phyloP scores from a whole-genome alignment of 2,113 vertebrate genomes.

The Pelodiscus sinensis region DNA sequence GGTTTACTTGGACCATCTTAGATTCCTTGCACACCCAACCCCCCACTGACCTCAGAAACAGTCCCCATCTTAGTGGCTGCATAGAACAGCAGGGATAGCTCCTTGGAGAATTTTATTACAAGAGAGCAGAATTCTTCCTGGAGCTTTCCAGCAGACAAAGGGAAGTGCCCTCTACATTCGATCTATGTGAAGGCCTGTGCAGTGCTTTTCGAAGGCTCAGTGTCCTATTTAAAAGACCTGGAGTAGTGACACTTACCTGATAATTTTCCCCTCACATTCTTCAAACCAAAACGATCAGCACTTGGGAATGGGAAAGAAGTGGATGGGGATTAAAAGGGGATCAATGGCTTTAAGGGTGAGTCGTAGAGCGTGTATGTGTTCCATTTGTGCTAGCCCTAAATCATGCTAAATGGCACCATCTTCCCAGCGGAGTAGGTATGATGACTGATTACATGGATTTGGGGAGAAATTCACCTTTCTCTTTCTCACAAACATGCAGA shows the following conservation, averaged over 20 bases:
- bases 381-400: background rate
- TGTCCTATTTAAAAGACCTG: background rate
- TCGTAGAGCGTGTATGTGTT: background rate
- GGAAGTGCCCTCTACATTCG: background rate
- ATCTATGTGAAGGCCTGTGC: background rate
- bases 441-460: background rate
- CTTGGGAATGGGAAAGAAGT: background rate
- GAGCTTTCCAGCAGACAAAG: background rate
- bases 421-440: background rate
- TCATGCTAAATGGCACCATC: background rate
- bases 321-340: background rate
- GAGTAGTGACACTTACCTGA: background rate
- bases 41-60: background rate
- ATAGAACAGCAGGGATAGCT: slow-evolving; percentile 22
- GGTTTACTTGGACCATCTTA: background rate
- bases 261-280: accelerated
- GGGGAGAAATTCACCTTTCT: background rate
- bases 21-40: background rate
- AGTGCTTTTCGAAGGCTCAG: background rate
- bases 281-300: background rate
- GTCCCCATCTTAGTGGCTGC: background rate
- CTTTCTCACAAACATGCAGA: background rate
- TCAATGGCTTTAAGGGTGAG: background rate
- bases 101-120: background rate
- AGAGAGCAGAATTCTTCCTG: background rate